These are phyloP conservation scores for Zaprionus taronus DNA, from an alignment of 1,140 invertebrate species.

Conservation along the genomic window DNA sequence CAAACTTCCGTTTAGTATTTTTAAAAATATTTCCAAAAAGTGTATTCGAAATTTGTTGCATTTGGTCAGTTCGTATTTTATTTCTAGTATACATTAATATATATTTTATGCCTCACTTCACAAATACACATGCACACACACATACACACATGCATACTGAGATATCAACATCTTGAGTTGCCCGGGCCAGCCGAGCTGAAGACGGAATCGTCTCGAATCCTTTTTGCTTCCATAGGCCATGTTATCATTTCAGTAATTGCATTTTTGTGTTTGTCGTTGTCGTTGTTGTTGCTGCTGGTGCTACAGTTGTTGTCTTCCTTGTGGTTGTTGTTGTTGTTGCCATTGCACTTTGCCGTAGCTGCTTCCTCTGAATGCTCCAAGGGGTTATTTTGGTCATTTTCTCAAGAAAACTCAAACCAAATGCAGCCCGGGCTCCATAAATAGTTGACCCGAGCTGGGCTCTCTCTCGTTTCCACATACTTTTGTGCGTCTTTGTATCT, in stretches of 20 bases:
- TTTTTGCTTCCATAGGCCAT: slow-evolving; percentile 73
- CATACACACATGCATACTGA: slow-evolving; percentile 16
- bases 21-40: slow-evolving; percentile 2
- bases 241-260: slow-evolving; percentile 81
- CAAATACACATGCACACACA: slow-evolving; percentile 18
- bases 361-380: slow-evolving; percentile 60
- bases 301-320: slow-evolving; percentile 24
- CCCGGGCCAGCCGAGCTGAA: slow-evolving; percentile 55
- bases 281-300: slow-evolving; percentile 48
- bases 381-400: slow-evolving; percentile 74
- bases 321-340: slow-evolving; percentile 16
- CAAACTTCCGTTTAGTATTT: background rate
- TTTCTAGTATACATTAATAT: slow-evolving; percentile 61
- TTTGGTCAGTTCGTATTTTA: slow-evolving; percentile 7
- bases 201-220: slow-evolving; percentile 66
- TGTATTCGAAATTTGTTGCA: slow-evolving; percentile 11
- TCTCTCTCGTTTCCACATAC: background rate
- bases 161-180: slow-evolving; percentile 74
- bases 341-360: slow-evolving; percentile 67
- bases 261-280: slow-evolving; percentile 81
- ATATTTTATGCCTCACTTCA: slow-evolving; percentile 77
- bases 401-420: slow-evolving; percentile 77
- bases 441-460: slow-evolving; percentile 54
- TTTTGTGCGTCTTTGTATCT: slow-evolving; percentile 53
- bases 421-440: slow-evolving; percentile 51